Evolutionary conservation across 2,113 vertebrate genomes (phyloP).

Genomic region (Leptobrachium leishanense): DNA sequence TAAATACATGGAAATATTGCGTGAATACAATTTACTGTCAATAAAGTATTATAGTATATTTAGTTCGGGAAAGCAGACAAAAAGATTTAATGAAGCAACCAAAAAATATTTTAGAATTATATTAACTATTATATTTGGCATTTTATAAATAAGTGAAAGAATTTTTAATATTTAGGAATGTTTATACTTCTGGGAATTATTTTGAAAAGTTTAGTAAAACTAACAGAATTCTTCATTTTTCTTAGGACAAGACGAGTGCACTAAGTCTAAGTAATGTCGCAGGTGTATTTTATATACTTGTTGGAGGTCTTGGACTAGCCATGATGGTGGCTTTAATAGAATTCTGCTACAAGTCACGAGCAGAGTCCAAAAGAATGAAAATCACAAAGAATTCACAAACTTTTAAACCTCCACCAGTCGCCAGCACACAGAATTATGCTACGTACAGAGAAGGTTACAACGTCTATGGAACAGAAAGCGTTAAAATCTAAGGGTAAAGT

Average conservation of each 20-base stretch:
- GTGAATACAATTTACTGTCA: too few species aligned
- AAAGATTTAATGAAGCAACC: too few species aligned
- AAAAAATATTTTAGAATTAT: too few species aligned
- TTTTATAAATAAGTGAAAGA: too few species aligned
- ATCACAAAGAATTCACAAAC: conserved; percentile 98
- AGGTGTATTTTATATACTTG: conserved; percentile 99
- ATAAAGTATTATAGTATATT: too few species aligned
- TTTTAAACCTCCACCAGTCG: conserved; percentile 94
- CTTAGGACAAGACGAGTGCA: conserved; percentile 99
- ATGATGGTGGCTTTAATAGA: conserved; percentile 99
- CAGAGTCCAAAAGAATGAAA: conserved; percentile 98
- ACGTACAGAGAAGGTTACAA: conserved; percentile 99
- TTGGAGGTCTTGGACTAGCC: conserved; percentile 96
- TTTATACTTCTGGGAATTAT: too few species aligned
- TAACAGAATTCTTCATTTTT: conserved; percentile 83
- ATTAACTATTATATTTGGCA: too few species aligned
- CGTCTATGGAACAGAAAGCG: conserved; percentile 98
- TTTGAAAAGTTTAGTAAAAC: conserved; percentile 52
- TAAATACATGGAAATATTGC: too few species aligned
- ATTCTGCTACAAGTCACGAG: conserved; percentile 99
- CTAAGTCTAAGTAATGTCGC: conserved; percentile 99
- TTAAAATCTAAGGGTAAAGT: conserved; percentile 97
- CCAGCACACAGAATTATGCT: conserved; percentile 98
- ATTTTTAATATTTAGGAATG: too few species aligned
- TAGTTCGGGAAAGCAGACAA: too few species aligned